Conservation (phyloP, 2,113 vertebrate species). For the Bos indicus region DNA sequence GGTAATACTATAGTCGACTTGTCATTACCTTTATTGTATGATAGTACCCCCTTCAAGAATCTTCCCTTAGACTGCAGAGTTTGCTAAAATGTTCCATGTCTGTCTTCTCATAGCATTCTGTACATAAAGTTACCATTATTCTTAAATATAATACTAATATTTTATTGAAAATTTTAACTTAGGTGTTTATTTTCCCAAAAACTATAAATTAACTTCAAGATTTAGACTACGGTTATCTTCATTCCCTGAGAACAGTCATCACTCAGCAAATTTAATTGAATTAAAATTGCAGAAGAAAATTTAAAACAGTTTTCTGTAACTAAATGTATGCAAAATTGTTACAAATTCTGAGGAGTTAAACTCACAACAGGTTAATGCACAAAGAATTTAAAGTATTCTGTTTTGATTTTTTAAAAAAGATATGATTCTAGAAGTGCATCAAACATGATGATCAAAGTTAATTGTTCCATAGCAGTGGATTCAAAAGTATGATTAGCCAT, state of each 20-base stretch:
- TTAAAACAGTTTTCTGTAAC: neutral
- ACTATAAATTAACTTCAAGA: neutral
- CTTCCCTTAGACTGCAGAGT: neutral
- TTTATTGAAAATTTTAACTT: neutral
- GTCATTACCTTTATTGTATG: neutral
- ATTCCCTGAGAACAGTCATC: neutral
- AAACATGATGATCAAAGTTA: neutral
- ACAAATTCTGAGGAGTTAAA: neutral
- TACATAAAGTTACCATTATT: neutral
- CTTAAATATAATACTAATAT: neutral
- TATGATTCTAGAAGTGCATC: neutral
- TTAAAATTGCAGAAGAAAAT: neutral
- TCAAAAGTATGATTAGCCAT: neutral
- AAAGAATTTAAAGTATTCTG: neutral
- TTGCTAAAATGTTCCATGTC: neutral
- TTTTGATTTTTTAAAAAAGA: neutral
- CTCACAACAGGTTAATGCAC: neutral
- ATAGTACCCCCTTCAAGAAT: neutral
- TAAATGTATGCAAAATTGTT: neutral
- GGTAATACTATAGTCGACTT: neutral
- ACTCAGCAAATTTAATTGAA: neutral
- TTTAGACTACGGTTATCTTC: neutral
- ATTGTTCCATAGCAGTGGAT: neutral
- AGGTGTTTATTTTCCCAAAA: neutral
- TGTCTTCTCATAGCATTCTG: neutral